These are phyloP conservation scores for Sminthurinus aureus DNA, from an alignment of 2,888 invertebrate species.

Conservation along the genomic window DNA sequence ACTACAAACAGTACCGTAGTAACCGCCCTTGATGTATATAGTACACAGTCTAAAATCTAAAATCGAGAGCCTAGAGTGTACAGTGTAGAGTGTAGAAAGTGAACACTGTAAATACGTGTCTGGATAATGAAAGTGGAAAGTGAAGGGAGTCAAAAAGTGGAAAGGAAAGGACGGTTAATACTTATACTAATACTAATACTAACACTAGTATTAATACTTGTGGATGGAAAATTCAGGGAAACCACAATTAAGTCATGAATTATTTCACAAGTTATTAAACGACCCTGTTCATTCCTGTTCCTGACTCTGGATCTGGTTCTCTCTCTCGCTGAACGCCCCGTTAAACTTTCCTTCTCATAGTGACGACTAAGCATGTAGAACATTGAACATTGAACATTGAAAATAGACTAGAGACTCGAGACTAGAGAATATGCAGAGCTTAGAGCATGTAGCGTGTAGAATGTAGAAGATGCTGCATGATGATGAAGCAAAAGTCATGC, in stretches of 20 bases:
- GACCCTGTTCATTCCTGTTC: slow-evolving; percentile 24
- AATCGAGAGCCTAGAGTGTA: neutral
- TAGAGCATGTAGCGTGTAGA: too few species aligned
- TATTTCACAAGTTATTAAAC: slow-evolving; percentile 40
- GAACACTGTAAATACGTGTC: neutral
- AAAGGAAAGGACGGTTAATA: neutral
- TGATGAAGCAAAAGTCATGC: neutral
- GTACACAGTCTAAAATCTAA: too few species aligned
- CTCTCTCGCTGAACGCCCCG: neutral
- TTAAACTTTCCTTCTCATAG: neutral
- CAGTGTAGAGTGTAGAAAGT: neutral
- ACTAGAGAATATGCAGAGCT: too few species aligned
- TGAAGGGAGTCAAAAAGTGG: neutral
- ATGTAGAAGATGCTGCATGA: neutral
- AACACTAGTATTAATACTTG: neutral
- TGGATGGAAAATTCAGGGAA: neutral
- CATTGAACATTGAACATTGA: too few species aligned
- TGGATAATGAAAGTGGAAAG: neutral
- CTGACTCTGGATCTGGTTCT: too few species aligned
- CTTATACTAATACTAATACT: neutral
- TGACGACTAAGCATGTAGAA: too few species aligned
- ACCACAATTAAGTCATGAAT: slow-evolving; percentile 37
- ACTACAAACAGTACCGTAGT: too few species aligned
- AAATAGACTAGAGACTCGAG: neutral
- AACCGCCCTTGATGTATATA: too few species aligned